Evolutionary conservation across 53 echinoderm and acorn worm genomes (phyloP), one percentile per base, ranked within the genome.

Genomic region (Astropecten irregularis): DNA sequence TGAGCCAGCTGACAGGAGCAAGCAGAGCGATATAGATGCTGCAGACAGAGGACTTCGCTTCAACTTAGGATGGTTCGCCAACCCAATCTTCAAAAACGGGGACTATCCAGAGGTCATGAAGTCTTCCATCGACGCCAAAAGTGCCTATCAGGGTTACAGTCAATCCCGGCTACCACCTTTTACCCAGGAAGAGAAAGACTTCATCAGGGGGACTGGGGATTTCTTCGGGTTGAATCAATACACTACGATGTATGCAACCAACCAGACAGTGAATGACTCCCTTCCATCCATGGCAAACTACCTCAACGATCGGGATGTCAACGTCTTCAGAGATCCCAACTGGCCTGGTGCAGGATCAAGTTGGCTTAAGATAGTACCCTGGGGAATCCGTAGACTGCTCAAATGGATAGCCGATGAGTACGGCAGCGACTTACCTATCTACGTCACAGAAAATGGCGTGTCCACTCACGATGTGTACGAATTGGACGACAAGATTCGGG

Each of bases 361-460:
- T 32, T 95, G 95, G 95, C 68, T 95, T n/a, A 60, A 82, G 15
- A 66, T 83, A n/a, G 88, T 89, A 30, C 92, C 92, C 10, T 95
- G 92, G 95, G 95, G 95, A 1, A 49, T 90, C 3, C 82, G 92
- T 5, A 59, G 85, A 10, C 87, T 95, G 15, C 83, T 95, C 3
- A 92, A 90, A 25, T 93, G 95, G 95, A 65, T 95, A 22, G 60
- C 84, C 5, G 69, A 91, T 2, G 91, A 95, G 74, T 95, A 95
- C 68, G 66, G 68, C 49, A 49, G 65, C 18, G 68, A 73, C 13
- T 52, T 86, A 9, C 85, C 84, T 1, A 95, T 95, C 35, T 95
- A 95, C 49, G 81, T 95, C 55, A 95, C 95, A 18, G 95, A 95
- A 59, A 95, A 95, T 39, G 93, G 95, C 10, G 86, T 95, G n/a